A percentile compares a stretch with the other conserved stretches of the same genome.
phyloP scores from a whole-genome alignment of 2,113 vertebrate genomes.

The Oxyruncus cristatus region DNA sequence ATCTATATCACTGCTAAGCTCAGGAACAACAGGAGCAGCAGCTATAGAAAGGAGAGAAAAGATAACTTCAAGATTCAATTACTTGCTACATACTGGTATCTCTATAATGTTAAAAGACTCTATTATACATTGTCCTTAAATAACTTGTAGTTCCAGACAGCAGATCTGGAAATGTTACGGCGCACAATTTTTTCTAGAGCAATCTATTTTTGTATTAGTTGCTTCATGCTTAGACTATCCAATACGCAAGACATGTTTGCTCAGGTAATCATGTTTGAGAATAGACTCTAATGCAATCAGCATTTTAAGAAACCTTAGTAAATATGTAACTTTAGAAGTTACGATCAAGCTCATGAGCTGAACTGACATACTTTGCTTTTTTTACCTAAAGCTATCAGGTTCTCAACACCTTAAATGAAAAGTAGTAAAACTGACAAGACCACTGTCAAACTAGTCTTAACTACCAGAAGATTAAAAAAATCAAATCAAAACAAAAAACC shows the following conservation, averaged over 20 bases:
- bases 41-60: slow-evolving; percentile 70
- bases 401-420: not conserved
- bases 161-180: not conserved
- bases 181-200: not conserved
- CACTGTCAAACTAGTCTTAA: not conserved
- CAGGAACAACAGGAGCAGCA: slow-evolving; percentile 94
- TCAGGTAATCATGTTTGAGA: not conserved
- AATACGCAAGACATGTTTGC: not conserved
- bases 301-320: not conserved
- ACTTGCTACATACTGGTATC: not conserved
- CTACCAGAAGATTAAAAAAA: not conserved
- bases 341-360: not conserved
- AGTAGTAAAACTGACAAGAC: not conserved
- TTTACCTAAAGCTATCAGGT: not conserved
- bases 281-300: not conserved
- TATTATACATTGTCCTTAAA: not conserved
- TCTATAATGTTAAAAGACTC: not conserved
- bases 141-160: not conserved
- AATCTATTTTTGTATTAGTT: not conserved
- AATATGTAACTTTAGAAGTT: not conserved
- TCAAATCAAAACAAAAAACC: not conserved
- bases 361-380: not conserved
- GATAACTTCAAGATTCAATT: not conserved
- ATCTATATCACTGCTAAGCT: slow-evolving; percentile 96
- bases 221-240: not conserved